Base-by-base conservation (phyloP, 2,888 invertebrate species). In the Zaprionus obscuricornis region DNA sequence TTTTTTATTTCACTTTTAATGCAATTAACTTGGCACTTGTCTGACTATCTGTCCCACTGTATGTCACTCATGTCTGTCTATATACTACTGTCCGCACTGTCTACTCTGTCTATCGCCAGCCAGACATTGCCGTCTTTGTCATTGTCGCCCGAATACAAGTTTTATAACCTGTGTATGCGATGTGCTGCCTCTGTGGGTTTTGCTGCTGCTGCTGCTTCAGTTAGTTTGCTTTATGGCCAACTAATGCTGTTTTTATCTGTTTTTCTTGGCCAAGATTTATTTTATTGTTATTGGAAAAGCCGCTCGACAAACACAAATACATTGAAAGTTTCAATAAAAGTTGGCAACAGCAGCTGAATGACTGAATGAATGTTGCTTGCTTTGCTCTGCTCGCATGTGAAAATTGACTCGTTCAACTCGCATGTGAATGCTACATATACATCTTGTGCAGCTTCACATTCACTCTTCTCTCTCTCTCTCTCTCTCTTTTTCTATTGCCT, bases 191-290 rank as follows among this genome's bases (percentile, higher is more conserved):
- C 5, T 55, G 10, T 10, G 13, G 13, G 20, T 31, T 18, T 46
- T 37, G 22, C 11, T 55, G 45, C 39, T 56, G 55, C 56, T 49
- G 37, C 54, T 67, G 78, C 79, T 54, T 64, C 49, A 72, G 60
- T 65, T 65, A 55, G 57, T 46, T 71, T 75, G 60, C 63, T 85
- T 68, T 82, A 78, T 78, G 85, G 59, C 68, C 75, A 85, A 68
- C 79, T 78, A 78, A 78, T 85, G 78, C 83, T 68, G 73, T 83
- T 85, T 85, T 78, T 78, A 85, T 78, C 83, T 83, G 72, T 85
- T 83, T 84, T 67, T 78, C 78, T 79, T 79, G 79, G 85, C 76
- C 79, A 79, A 79, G 83, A 79, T 79, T 79, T 79, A 79, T 79
- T 83, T 79, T 66, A 79, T 79, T 85, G 83, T 79, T 79, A 85